Evolutionary conservation across 1,140 invertebrate genomes (phyloP).

Genomic region (Bombus balteatus): DNA sequence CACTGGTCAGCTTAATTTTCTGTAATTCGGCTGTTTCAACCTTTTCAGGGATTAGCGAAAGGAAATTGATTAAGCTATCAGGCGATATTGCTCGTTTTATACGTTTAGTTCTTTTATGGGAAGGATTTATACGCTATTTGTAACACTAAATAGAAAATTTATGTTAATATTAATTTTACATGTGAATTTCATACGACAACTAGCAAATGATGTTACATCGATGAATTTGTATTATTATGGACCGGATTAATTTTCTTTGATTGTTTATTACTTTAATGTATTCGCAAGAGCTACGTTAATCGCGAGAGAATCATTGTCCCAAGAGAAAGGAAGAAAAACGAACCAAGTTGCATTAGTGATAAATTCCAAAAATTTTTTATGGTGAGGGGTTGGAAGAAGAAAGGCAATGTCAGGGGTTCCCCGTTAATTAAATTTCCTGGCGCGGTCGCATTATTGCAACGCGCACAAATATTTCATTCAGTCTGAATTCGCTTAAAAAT

Average conservation of each 20-base stretch:
- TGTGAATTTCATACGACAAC: too few relatives aligned
- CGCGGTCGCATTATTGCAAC: neutral
- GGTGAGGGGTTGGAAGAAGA: neutral
- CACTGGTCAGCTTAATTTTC: neutral
- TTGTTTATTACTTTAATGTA: neutral
- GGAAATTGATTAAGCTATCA: neutral
- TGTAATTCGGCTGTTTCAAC: neutral
- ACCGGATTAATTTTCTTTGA: neutral
- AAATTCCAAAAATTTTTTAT: neutral
- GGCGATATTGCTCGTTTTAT: neutral
- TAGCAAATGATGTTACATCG: too few relatives aligned
- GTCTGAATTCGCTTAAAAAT: neutral
- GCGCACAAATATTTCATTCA: constrained; percentile 22
- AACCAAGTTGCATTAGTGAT: neutral
- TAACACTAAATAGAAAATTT: too few relatives aligned
- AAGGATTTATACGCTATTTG: too few relatives aligned
- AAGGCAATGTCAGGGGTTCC: neutral
- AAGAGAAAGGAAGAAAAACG: neutral
- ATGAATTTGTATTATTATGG: too few relatives aligned
- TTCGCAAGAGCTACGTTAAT: neutral
- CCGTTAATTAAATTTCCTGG: constrained; percentile 28
- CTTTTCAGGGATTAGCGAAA: neutral
- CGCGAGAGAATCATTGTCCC: neutral
- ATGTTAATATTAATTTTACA: too few relatives aligned
- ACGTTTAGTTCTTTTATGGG: too few relatives aligned